Evolutionary conservation across 2,113 vertebrate species (phyloP), one percentile per base, ranked within the genome.

Genomic region (Dicentrarchus labrax): DNA sequence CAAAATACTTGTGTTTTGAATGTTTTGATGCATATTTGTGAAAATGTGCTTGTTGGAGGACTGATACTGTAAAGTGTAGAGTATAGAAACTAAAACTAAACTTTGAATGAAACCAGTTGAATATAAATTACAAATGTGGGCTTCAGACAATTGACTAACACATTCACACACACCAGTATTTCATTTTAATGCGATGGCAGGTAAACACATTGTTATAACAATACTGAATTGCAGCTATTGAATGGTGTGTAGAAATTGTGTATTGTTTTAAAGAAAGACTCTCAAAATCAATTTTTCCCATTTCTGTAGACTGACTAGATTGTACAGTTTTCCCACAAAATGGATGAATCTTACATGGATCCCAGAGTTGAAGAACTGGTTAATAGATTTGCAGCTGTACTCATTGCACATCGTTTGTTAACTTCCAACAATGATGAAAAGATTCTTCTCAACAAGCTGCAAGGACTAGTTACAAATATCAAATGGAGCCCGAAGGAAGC

Each of bases 391-490:
- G 11, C 2, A 47, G 3, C 4, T 62, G 19, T 36, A 50, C 4
- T 7, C 5, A 0, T 0, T 17, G 13, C 1, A 61, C 48, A 3
- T 6, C 9, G 3, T 39, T 8, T n/a, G 7, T 21, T 39, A 1
- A 8, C 24, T 51, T 8, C 15, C 4, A 72, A n/a, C 0, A 30
- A 81, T 5, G 43, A 56, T 8, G 64, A 83, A 24, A 4, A n/a
- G 10, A 57, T 59, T 48, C 62, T 89, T 41, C 62, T 86, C 13
- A 22, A 60, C 2, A 88, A 85, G 64, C 82, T 92, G 4, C 30
- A 39, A 4, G 75, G 80, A 65, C 68, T 89, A n/a, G 82, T 89
- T 7, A 82, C 16, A 66, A 87, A 86, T 11, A 62, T 88, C 6
- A 79, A 77, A 38, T 93, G 92, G 90, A 78, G 0, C 9, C 24